phyloP scores from a whole-genome alignment of 2,888 invertebrate species.

The Tipula unca region DNA sequence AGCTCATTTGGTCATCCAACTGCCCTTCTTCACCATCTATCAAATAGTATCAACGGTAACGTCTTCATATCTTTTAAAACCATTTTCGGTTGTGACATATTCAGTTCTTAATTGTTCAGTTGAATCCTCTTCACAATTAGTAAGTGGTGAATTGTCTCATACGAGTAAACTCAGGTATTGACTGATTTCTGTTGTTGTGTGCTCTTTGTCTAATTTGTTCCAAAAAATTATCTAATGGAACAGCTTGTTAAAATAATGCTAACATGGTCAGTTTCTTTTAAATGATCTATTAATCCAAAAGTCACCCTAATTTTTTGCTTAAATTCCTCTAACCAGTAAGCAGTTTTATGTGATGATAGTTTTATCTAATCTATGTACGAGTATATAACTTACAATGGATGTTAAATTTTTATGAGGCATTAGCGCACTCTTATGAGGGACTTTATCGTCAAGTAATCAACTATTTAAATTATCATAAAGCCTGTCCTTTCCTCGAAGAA shows the following conservation, averaged over 20 bases:
- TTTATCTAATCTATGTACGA: neutral
- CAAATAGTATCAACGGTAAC: too few relatives aligned
- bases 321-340: neutral
- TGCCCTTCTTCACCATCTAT: too few relatives aligned
- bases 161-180: neutral
- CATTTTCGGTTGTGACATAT: neutral
- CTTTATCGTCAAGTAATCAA: neutral
- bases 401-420: neutral
- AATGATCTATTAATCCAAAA: neutral
- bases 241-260: neutral
- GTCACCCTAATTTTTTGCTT: neutral
- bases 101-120: neutral
- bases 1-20: too few relatives aligned
- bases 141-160: neutral
- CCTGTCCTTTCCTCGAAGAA: neutral
- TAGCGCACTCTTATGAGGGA: neutral
- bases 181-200: neutral
- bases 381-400: neutral
- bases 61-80: too few relatives aligned
- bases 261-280: neutral
- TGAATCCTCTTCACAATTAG: neutral
- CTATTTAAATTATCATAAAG: neutral
- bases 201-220: neutral
- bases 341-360: neutral
- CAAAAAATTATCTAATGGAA: neutral